A percentile compares a stretch with the other conserved stretches of the same genome.
Evolutionary conservation across 2,888 invertebrate genomes (phyloP).

Genomic region (Ennomos erosarius): DNA sequence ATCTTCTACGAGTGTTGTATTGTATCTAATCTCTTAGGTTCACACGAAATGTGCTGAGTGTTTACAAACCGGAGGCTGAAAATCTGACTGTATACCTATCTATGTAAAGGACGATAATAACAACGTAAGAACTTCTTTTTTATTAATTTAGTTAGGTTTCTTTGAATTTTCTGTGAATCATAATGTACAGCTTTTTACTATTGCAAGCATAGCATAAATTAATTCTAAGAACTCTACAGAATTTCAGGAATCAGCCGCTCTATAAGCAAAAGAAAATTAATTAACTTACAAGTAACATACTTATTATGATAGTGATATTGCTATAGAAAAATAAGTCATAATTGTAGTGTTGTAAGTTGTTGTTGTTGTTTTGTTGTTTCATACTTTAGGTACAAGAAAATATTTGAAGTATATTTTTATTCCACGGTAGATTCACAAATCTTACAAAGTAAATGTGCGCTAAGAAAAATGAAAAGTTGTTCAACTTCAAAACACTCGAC

Average conservation of each 20-base stretch:
- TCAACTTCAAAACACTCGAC: slow-evolving; percentile 33
- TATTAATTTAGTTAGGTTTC: slow-evolving; percentile 25
- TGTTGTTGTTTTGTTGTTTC: too few species aligned
- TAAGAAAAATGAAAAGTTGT: slow-evolving; percentile 39
- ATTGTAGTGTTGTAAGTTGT: too few species aligned
- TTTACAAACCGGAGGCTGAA: slow-evolving; percentile 27
- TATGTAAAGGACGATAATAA: slow-evolving; percentile 30
- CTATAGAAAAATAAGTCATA: not conserved
- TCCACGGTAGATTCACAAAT: slow-evolving; percentile 22
- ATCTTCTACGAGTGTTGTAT: slow-evolving; percentile 31
- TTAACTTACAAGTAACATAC: too few species aligned
- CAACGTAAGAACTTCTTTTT: too few species aligned
- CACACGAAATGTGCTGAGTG: slow-evolving; percentile 28
- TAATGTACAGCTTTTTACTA: slow-evolving; percentile 1
- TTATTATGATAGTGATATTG: too few species aligned
- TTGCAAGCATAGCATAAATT: too few species aligned
- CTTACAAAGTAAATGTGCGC: slow-evolving; percentile 35
- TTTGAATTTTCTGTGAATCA: slow-evolving; percentile 21
- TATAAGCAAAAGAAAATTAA: too few species aligned
- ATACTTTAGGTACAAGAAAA: slow-evolving; percentile 1
- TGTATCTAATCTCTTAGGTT: slow-evolving; percentile 21
- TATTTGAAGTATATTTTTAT: slow-evolving; percentile 10
- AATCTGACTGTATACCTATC: slow-evolving; percentile 28
- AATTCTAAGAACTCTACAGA: too few species aligned
- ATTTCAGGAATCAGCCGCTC: too few species aligned